phyloP scores from a whole-genome alignment of 2,888 invertebrate genomes.

The Epistrophe eligans region DNA sequence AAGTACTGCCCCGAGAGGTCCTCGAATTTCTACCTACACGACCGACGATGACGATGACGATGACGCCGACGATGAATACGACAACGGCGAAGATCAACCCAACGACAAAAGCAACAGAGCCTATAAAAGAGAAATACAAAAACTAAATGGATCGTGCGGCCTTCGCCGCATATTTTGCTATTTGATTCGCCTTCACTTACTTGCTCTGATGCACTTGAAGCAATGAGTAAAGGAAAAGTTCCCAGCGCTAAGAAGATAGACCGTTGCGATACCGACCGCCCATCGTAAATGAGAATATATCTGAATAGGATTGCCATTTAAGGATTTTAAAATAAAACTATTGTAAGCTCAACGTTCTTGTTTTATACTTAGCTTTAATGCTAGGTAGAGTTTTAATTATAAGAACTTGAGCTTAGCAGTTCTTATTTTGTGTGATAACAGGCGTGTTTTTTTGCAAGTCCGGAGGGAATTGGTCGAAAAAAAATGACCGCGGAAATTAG shows the following conservation, averaged over 20 bases:
- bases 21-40: conserved; percentile 75
- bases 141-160: conserved; percentile 65
- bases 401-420: too few relatives aligned
- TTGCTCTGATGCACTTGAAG: conserved; percentile 62
- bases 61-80: conserved; percentile 32
- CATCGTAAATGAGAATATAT: conserved; percentile 31
- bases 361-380: too few relatives aligned
- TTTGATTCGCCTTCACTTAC: conserved; percentile 64
- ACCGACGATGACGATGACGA: conserved; percentile 28
- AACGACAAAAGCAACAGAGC: conserved; percentile 38
- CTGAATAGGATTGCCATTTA: neutral
- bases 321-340: neutral
- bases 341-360: too few relatives aligned
- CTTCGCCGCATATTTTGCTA: conserved; percentile 70
- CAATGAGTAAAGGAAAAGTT: conserved; percentile 40
- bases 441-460: too few relatives aligned
- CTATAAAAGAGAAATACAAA: conserved; percentile 58
- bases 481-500: too few relatives aligned
- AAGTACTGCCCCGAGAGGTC: conserved; percentile 75
- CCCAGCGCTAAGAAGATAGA: conserved; percentile 55
- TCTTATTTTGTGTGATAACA: too few relatives aligned
- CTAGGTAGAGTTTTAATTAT: too few relatives aligned
- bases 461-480: too few relatives aligned
- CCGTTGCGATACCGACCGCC: conserved; percentile 33
- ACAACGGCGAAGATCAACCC: conserved; percentile 24